Conservation (phyloP, 2,888 invertebrate genomes). For the Sialis fuliginosa region DNA sequence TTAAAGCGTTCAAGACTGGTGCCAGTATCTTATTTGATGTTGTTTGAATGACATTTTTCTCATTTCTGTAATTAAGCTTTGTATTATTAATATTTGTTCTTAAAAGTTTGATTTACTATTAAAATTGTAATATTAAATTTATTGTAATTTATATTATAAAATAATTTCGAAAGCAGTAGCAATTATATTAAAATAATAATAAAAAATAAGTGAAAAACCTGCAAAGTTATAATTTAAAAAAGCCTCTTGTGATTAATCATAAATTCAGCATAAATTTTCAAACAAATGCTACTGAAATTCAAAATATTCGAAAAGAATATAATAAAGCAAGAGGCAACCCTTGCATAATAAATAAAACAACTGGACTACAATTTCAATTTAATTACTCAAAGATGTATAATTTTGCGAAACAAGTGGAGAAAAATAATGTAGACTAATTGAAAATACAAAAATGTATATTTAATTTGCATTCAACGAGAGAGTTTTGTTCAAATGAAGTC, state of each 20-base stretch:
- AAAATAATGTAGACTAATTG: constrained; percentile 4
- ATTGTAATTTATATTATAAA: too few species aligned
- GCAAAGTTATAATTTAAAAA: background rate
- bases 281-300: background rate
- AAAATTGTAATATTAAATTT: too few species aligned
- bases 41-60: too few species aligned
- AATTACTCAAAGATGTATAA: constrained; percentile 1
- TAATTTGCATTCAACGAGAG: constrained; percentile 28
- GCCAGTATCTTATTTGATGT: too few species aligned
- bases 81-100: too few species aligned
- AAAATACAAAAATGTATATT: constrained; percentile 15
- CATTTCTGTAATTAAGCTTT: too few species aligned
- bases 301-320: too few species aligned
- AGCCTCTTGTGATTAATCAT: background rate
- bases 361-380: background rate
- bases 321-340: background rate
- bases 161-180: too few species aligned
- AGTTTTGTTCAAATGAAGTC: constrained; percentile 28
- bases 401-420: constrained; percentile 1
- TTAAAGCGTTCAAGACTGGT: too few species aligned
- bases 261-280: background rate
- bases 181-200: too few species aligned
- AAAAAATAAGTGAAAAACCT: too few species aligned
- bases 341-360: background rate
- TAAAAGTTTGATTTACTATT: too few species aligned